Evolutionary conservation across 2,797 vertebrate genomes (phyloP).

Genomic region (Sebastes hubbsi): DNA sequence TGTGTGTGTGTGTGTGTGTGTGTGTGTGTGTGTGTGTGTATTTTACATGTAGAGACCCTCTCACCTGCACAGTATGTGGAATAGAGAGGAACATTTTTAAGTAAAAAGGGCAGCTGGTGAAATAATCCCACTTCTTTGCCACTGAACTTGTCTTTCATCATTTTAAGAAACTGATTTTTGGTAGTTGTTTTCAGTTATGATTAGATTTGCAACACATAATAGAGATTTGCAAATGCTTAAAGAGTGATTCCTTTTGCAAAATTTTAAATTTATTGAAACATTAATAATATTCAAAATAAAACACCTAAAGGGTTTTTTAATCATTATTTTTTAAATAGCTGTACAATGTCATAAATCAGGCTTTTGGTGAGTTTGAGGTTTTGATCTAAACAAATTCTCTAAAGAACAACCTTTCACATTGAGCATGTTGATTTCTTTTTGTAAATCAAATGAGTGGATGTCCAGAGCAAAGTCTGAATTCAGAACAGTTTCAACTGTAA

Average conservation of each 20-base stretch:
- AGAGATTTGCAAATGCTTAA: not conserved
- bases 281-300: not conserved
- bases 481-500: not conserved
- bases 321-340: not conserved
- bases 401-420: not conserved
- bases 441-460: not conserved
- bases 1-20: constrained; percentile 15
- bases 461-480: constrained; percentile 20
- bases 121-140: not conserved
- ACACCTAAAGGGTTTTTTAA: not conserved
- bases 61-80: constrained; percentile 4
- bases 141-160: not conserved
- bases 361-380: not conserved
- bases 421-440: not conserved
- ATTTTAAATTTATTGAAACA: not conserved
- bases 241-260: not conserved
- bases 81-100: not conserved
- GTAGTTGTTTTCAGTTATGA: not conserved
- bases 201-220: not conserved
- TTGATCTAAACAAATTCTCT: not conserved
- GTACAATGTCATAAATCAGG: not conserved
- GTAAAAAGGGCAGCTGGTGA: not conserved
- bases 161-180: not conserved
- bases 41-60: constrained; percentile 12
- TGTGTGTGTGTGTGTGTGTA: not conserved